Conservation (phyloP, 2,888 invertebrate species). For the Furcula furcula region DNA sequence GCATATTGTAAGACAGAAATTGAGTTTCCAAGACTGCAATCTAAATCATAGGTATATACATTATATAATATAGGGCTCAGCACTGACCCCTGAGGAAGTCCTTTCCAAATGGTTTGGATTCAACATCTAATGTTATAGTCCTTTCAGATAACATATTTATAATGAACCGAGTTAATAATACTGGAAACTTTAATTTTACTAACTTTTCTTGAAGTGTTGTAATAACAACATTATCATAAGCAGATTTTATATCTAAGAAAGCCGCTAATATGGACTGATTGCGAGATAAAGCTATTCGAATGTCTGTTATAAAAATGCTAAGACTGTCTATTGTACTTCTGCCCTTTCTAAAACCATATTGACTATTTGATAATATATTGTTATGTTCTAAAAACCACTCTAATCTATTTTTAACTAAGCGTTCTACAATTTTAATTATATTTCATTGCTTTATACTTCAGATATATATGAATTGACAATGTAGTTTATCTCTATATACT, state of each 20-base stretch:
- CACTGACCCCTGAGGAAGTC: slow-evolving; percentile 21
- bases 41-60: slow-evolving; percentile 12
- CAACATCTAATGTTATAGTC: slow-evolving; percentile 7
- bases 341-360: slow-evolving; percentile 30
- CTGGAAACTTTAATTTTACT: slow-evolving; percentile 21
- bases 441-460: too few species aligned
- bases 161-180: slow-evolving; percentile 15
- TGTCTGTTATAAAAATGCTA: slow-evolving; percentile 20
- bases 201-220: slow-evolving; percentile 22
- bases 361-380: slow-evolving; percentile 9
- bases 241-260: slow-evolving; percentile 29
- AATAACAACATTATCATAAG: slow-evolving; percentile 28
- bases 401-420: slow-evolving; percentile 22
- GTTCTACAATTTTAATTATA: slow-evolving; percentile 21
- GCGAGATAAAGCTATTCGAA: slow-evolving; percentile 13
- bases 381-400: slow-evolving; percentile 25
- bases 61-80: slow-evolving; percentile 16
- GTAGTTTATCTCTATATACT: too few species aligned
- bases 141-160: slow-evolving; percentile 13
- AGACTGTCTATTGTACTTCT: slow-evolving; percentile 30
- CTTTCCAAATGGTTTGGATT: slow-evolving; percentile 12
- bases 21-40: too few species aligned
- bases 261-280: slow-evolving; percentile 17
- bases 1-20: slow-evolving; percentile 15
- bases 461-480: too few species aligned